Evolutionary conservation across 2,113 vertebrate genomes (phyloP).

Genomic region (Channa argus): DNA sequence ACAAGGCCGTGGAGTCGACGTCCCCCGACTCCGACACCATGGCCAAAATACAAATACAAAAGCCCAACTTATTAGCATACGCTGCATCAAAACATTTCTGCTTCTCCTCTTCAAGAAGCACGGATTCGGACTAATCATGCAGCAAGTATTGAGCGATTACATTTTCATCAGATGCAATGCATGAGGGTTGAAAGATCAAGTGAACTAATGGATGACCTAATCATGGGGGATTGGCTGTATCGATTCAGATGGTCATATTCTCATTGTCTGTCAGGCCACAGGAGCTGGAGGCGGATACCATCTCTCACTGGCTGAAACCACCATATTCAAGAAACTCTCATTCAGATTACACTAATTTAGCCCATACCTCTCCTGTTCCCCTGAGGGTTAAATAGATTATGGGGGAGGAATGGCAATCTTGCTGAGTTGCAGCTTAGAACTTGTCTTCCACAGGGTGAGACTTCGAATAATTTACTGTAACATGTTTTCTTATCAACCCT

Average conservation of each 20-base stretch:
- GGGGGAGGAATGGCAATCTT: slow-evolving; percentile 64
- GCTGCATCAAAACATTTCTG: slow-evolving; percentile 54
- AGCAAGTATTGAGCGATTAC: slow-evolving; percentile 70
- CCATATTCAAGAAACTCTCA: slow-evolving; percentile 63
- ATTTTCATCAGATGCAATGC: slow-evolving; percentile 73
- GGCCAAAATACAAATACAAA: slow-evolving; percentile 54
- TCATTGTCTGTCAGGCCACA: slow-evolving; percentile 66
- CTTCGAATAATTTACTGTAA: slow-evolving; percentile 65
- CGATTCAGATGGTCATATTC: slow-evolving; percentile 69
- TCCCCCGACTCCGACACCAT: slow-evolving; percentile 39
- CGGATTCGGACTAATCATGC: slow-evolving; percentile 66
- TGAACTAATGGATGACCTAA: slow-evolving; percentile 80
- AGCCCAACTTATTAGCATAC: slow-evolving; percentile 57
- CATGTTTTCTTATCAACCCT: slow-evolving; percentile 52
- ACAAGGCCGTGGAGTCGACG: slow-evolving; percentile 41
- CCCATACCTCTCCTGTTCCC: slow-evolving; percentile 57
- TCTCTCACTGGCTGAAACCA: slow-evolving; percentile 59
- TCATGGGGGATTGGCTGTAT: slow-evolving; percentile 74
- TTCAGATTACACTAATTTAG: slow-evolving; percentile 77
- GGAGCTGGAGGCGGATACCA: slow-evolving; percentile 48
- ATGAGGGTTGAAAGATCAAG: slow-evolving; percentile 75
- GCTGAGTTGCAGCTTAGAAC: slow-evolving; percentile 73
- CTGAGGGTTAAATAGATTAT: slow-evolving; percentile 73
- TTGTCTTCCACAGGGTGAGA: slow-evolving; percentile 64
- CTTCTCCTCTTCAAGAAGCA: slow-evolving; percentile 23